phyloP scores from a whole-genome alignment of 2,113 vertebrate species.

The Cinclus mexicanus region DNA sequence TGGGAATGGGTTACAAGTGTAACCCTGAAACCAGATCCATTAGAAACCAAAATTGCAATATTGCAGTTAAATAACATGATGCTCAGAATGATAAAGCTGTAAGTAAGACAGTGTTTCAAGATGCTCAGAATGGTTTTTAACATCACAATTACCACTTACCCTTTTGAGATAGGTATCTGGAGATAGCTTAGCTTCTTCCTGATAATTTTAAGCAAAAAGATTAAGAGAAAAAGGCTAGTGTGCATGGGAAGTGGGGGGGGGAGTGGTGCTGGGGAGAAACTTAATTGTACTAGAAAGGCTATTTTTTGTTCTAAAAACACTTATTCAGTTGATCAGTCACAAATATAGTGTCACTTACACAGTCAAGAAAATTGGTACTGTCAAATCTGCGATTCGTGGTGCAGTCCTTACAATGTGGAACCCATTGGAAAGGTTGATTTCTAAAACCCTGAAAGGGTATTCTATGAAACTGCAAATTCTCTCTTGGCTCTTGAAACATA shows the following conservation, averaged over 20 bases:
- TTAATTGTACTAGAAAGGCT: neutral
- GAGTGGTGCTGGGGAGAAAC: neutral
- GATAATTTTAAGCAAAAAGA: neutral
- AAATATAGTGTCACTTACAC: neutral
- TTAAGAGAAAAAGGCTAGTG: neutral
- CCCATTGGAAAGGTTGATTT: neutral
- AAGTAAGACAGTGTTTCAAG: neutral
- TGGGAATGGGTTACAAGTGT: neutral
- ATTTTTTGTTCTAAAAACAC: neutral
- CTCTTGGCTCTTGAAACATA: neutral
- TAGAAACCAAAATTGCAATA: neutral
- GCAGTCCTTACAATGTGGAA: neutral
- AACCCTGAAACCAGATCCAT: neutral
- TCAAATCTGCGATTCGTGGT: neutral
- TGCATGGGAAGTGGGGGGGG: accelerated
- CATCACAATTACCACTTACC: neutral
- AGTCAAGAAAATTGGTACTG: neutral
- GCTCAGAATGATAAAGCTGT: neutral
- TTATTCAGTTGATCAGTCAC: neutral
- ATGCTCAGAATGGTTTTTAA: neutral
- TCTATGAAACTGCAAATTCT: neutral
- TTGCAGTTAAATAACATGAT: neutral
- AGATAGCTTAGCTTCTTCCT: neutral
- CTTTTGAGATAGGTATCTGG: neutral
- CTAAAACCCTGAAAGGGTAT: neutral